phyloP scores from a whole-genome alignment of 2,113 vertebrate species.

The Stigmatopora nigra region DNA sequence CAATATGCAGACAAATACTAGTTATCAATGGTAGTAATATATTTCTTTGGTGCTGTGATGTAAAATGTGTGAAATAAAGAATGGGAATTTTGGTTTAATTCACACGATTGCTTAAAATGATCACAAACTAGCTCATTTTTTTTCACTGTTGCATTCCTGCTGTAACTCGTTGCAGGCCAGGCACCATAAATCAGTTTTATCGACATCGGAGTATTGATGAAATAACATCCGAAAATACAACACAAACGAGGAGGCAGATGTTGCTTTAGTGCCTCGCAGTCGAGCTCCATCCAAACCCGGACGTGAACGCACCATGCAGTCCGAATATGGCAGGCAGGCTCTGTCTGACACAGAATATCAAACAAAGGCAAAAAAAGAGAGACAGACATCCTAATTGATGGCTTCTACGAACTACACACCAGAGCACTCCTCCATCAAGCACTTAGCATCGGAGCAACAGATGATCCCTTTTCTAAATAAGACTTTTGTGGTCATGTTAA shows the following conservation, averaged over 20 bases:
- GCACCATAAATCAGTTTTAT: conserved; percentile 36
- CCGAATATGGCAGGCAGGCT: conserved; percentile 40
- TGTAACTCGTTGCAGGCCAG: conserved; percentile 43
- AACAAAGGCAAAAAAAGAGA: conserved; percentile 55
- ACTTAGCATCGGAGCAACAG: conserved; percentile 4
- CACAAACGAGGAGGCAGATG: background rate
- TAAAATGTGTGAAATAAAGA: background rate
- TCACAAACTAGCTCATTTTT: background rate
- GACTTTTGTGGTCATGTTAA: conserved; percentile 3
- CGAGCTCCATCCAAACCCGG: conserved; percentile 32
- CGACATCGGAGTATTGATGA: conserved; percentile 14
- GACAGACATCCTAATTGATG: conserved; percentile 24
- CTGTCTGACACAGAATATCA: conserved; percentile 52
- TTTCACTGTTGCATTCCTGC: conserved; percentile 31
- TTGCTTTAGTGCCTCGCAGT: background rate
- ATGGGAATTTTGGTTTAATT: background rate
- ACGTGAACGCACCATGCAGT: background rate
- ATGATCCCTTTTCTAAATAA: background rate
- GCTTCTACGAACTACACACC: conserved; percentile 13
- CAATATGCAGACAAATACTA: background rate
- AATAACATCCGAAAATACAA: background rate
- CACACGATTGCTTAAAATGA: background rate
- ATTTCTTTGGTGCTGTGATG: background rate
- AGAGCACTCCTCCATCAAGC: conserved; percentile 5
- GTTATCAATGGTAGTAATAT: background rate